A percentile compares a stretch with the other conserved stretches of the same genome.
Conservation (phyloP, 2,113 vertebrate genomes). For the Plotosus lineatus region DNA sequence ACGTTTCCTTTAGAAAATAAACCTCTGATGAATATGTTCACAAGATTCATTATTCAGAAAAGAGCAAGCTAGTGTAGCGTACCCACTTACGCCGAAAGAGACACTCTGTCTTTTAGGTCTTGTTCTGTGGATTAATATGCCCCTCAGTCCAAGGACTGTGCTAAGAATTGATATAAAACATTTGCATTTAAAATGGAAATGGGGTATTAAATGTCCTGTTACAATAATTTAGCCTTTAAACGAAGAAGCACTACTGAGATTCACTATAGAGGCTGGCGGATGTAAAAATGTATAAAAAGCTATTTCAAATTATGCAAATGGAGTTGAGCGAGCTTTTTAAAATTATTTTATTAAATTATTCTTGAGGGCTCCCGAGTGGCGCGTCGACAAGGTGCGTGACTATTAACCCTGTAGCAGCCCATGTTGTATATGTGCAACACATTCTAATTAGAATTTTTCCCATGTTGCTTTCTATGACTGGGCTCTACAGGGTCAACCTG, state of each 20-base stretch:
- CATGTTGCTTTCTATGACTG: too few species aligned
- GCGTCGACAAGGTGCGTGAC: too few species aligned
- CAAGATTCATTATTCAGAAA: neutral
- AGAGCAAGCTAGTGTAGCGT: neutral
- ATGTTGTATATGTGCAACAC: too few species aligned
- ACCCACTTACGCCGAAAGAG: neutral
- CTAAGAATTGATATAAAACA: neutral
- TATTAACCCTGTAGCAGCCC: too few species aligned
- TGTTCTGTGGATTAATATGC: neutral
- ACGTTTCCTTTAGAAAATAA: neutral
- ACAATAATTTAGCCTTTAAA: neutral
- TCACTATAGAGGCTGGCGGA: neutral
- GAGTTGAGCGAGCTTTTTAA: neutral
- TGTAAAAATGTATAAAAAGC: neutral
- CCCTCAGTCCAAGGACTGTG: neutral
- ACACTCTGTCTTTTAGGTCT: neutral
- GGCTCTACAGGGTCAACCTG: too few species aligned
- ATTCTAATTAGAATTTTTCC: too few species aligned
- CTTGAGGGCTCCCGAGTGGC: too few species aligned
- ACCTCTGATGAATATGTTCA: neutral
- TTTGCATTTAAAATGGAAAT: neutral
- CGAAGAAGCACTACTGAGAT: conserved; percentile 1
- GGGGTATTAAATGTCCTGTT: neutral
- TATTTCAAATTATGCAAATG: neutral
- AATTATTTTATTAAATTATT: neutral